These are phyloP conservation scores for Caenorhabditis doughertyi DNA, from an alignment of 2,888 invertebrate species.

Conservation along the genomic window DNA sequence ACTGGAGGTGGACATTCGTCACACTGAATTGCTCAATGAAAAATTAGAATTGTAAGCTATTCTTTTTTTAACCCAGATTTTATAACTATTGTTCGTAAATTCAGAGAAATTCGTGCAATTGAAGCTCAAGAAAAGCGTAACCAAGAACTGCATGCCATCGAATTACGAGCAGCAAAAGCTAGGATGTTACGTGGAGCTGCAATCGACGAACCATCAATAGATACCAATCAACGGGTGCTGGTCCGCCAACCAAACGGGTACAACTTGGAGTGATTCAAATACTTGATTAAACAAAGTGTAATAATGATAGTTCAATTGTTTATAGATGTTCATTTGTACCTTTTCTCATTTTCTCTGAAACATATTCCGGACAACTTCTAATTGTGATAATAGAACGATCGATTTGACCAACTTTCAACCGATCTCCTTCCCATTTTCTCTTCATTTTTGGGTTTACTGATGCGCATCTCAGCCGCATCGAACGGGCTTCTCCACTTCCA, in stretches of 20 bases:
- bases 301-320: not conserved
- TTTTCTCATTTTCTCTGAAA: conserved; percentile 3
- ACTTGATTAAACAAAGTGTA: not conserved
- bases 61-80: not conserved
- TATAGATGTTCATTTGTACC: conserved; percentile 26
- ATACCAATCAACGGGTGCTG: conserved; percentile 41
- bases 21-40: conserved; percentile 59
- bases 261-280: conserved; percentile 45
- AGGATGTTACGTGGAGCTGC: conserved; percentile 56
- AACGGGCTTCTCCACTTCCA: conserved; percentile 3
- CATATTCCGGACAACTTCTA: conserved; percentile 16
- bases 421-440: conserved; percentile 24
- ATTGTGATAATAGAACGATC: conserved; percentile 18
- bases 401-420: not conserved
- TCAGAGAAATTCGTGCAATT: conserved; percentile 61
- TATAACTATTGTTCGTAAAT: not conserved
- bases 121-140: conserved; percentile 50
- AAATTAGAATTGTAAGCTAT: conserved; percentile 61
- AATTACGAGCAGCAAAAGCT: conserved; percentile 57
- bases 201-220: conserved; percentile 58
- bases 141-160: conserved; percentile 53
- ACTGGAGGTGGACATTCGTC: conserved; percentile 58
- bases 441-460: conserved; percentile 20
- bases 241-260: conserved; percentile 54
- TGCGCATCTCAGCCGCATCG: conserved; percentile 7